Evolutionary conservation across 2,888 invertebrate genomes (phyloP).

Genomic region (Scaptomyza caliginosa): DNA sequence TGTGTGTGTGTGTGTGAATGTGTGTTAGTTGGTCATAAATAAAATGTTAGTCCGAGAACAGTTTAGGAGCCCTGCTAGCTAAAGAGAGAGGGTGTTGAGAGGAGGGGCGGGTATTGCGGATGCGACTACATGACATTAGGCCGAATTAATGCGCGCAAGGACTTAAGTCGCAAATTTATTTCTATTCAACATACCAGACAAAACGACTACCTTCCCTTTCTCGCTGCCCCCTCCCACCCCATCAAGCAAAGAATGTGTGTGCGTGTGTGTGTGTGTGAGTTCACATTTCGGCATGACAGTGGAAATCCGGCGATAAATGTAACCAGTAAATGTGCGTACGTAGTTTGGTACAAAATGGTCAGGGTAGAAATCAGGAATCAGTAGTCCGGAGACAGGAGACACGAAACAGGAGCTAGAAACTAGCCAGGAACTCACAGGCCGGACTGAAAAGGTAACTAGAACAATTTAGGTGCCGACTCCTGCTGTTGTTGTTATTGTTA

Average conservation of each 20-base stretch:
- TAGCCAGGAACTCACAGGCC: neutral
- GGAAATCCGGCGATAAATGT: slow-evolving; percentile 81
- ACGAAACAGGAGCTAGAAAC: neutral
- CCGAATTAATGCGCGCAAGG: slow-evolving; percentile 78
- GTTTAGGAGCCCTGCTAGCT: slow-evolving; percentile 23
- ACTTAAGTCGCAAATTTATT: slow-evolving; percentile 80
- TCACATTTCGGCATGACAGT: slow-evolving; percentile 75
- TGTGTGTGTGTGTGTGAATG: slow-evolving; percentile 23
- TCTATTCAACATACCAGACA: slow-evolving; percentile 77
- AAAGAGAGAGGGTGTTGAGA: neutral
- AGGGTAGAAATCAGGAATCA: slow-evolving; percentile 2
- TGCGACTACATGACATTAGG: slow-evolving; percentile 78
- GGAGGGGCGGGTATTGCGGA: slow-evolving; percentile 40
- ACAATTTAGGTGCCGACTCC: slow-evolving; percentile 63
- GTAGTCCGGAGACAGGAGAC: slow-evolving; percentile 9
- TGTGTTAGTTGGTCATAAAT: slow-evolving; percentile 61
- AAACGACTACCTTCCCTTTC: slow-evolving; percentile 40
- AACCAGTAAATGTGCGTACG: slow-evolving; percentile 73
- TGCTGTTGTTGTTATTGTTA: slow-evolving; percentile 15
- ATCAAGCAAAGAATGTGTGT: slow-evolving; percentile 2
- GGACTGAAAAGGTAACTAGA: slow-evolving; percentile 51
- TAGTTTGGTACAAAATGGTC: slow-evolving; percentile 46
- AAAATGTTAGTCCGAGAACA: slow-evolving; percentile 75
- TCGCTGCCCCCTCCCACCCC: neutral
- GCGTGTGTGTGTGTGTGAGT: slow-evolving; percentile 21